Evolutionary conservation across 2,113 vertebrate species (phyloP).

Genomic region (Eulemur macaco): DNA sequence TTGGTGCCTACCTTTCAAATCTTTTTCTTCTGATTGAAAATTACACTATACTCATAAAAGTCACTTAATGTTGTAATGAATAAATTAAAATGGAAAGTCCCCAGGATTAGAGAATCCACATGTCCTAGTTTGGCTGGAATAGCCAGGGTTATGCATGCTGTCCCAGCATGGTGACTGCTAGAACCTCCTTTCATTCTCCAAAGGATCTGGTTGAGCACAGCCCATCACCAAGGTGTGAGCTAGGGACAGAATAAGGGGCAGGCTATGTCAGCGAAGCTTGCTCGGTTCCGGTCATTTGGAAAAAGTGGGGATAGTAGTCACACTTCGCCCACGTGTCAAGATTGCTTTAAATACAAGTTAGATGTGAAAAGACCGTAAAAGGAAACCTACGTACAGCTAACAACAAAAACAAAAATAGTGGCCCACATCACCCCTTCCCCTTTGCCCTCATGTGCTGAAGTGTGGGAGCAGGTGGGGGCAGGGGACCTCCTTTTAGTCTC

Average conservation of each 20-base stretch:
- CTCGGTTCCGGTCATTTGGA: neutral
- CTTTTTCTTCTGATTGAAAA: neutral
- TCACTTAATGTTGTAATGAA: neutral
- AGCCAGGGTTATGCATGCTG: neutral
- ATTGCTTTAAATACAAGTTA: neutral
- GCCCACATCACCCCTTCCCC: too few relatives aligned
- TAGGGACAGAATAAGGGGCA: neutral
- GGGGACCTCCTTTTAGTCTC: neutral
- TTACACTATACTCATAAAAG: neutral
- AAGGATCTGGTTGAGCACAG: neutral
- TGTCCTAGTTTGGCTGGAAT: neutral
- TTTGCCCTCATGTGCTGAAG: neutral
- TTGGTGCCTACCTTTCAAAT: neutral
- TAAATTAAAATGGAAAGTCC: neutral
- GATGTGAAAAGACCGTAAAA: neutral
- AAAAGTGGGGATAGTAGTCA: neutral
- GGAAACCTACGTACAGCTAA: neutral
- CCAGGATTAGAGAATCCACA: neutral
- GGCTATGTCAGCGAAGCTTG: neutral
- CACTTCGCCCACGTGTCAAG: neutral
- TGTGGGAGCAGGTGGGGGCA: rapidly evolving
- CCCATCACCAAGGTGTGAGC: neutral
- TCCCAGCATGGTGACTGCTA: neutral
- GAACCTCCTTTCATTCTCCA: neutral
- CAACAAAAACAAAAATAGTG: neutral